phyloP scores from a whole-genome alignment of 1,140 invertebrate species.

The Araneus ventricosus region DNA sequence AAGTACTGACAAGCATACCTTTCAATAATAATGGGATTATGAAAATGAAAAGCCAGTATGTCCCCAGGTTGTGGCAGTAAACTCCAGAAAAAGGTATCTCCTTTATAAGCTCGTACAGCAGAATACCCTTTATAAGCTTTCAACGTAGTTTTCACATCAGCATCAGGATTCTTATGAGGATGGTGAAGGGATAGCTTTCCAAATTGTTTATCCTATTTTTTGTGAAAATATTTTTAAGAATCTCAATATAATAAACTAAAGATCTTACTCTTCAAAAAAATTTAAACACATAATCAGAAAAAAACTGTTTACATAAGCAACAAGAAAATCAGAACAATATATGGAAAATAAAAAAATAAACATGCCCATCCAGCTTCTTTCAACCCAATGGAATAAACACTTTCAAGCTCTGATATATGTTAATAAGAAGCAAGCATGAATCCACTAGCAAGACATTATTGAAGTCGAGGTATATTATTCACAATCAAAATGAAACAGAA shows the following conservation, averaged over 20 bases:
- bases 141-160: conserved; percentile 87
- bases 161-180: conserved; percentile 85
- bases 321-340: too few relatives aligned
- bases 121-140: conserved; percentile 92
- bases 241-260: background rate
- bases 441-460: too few relatives aligned
- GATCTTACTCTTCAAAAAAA: too few relatives aligned
- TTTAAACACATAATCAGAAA: too few relatives aligned
- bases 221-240: conserved; percentile 3
- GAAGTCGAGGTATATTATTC: too few relatives aligned
- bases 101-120: conserved; percentile 90
- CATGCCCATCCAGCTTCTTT: too few relatives aligned
- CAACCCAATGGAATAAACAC: too few relatives aligned
- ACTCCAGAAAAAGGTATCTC: conserved; percentile 96
- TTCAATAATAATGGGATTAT: conserved; percentile 87
- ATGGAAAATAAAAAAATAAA: too few relatives aligned
- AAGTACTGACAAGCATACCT: conserved; percentile 82
- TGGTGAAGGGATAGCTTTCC: conserved; percentile 92
- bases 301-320: too few relatives aligned
- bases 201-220: conserved; percentile 91
- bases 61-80: conserved; percentile 91
- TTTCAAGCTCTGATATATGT: too few relatives aligned
- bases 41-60: conserved; percentile 90
- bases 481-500: too few relatives aligned
- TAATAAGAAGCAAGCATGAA: too few relatives aligned